Base-by-base conservation (phyloP, 2,113 vertebrate genomes). In the Leiothrix lutea region DNA sequence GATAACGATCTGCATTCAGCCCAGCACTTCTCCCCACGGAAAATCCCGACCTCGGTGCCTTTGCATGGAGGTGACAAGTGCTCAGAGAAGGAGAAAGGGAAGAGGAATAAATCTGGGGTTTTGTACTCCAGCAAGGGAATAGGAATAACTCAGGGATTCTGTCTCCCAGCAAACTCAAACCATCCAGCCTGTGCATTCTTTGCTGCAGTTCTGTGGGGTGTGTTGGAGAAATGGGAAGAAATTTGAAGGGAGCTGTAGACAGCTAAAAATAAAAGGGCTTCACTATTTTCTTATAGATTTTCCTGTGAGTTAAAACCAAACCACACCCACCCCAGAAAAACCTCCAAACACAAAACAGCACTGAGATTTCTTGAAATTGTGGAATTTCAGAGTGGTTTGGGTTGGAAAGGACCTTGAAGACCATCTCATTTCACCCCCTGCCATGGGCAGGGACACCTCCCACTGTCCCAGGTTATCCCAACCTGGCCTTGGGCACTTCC, bases 401-500 rank as follows among this genome's bases (percentile, higher is more conserved):
- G 33, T 31, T 58, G 51, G 35, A 36, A 50, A 21, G 7, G 21
- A 35, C 13, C 11, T 35, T 9, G 19, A 35, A 17, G 16, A 13
- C 8, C 10, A 31, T 33, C 13, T 12, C 31, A 21, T 66, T 7
- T 6, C 35, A 35, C 21, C 11, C 15, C 21, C 20, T 56, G 42
- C 42, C 35, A 17, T 7, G 53, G n/a, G 21, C 71, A 75, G 36
- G 26, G 83, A 23, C 62, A 23, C 8, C 33, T 86, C 2, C 45
- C 12, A 9, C 38, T 5, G 0, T 12, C 15, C 38, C 54, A 53
- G 23, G 0, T 2, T 48, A 24, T 14, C 23, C 54, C 72, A 45
- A 0, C 18, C 64, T 26, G 53, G 11, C 45, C 15, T n/a, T 17
- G 84, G 65, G 0, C 47, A n/a, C 15, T 62, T 0, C 40, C 73